Evolutionary conservation across 2,113 vertebrate genomes (phyloP), one percentile per base, ranked within the genome.

Genomic region (Opisthocomus hoazin): DNA sequence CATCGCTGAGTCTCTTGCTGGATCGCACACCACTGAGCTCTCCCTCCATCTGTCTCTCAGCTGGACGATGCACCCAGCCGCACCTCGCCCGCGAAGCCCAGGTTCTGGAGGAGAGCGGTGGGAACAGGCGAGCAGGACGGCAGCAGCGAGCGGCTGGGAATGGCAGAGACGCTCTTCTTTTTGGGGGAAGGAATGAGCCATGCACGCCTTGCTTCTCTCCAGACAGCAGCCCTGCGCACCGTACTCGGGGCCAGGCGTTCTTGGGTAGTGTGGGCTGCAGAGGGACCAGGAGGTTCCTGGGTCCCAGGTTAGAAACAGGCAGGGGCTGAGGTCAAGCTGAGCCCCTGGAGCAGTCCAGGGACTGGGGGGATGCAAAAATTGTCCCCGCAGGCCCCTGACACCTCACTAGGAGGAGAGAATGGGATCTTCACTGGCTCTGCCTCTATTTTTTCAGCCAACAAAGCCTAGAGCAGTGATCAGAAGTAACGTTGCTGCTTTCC

Each of bases 71-170:
- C 34, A 50, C 22, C 8, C 17, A 51, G 79, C 48, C 75, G 74
- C 5, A 8, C 15, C 22, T 50, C 41, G 19, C 22, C 43, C 14
- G 2, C 13, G 39, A 10, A 32, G 51, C 32, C n/a, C 36, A 80
- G 45, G 45, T 34, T 64, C 53, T 2, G 2, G 58, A 73, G 54
- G 37, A 43, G 32, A 2, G 24, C 5, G 45, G 41, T 32, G 39
- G 22, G 4, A 63, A 16, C 46, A 45, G n/a, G 12, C 3, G 2
- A 5, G 23, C 21, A 34, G 46, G 34, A 32, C 6, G 0, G 0
- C 43, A 61, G 39, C 4, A 1, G 30, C 0, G 7, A 81, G 34
- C 9, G 7, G 64, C 30, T 39, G 34, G 36, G 61, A 73, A 45
- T 5, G 16, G 63, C 22, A 48, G 26, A 57, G 6, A 12, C 6